Evolutionary conservation across 2,888 invertebrate genomes (phyloP).

Genomic region (Atrina japonica): DNA sequence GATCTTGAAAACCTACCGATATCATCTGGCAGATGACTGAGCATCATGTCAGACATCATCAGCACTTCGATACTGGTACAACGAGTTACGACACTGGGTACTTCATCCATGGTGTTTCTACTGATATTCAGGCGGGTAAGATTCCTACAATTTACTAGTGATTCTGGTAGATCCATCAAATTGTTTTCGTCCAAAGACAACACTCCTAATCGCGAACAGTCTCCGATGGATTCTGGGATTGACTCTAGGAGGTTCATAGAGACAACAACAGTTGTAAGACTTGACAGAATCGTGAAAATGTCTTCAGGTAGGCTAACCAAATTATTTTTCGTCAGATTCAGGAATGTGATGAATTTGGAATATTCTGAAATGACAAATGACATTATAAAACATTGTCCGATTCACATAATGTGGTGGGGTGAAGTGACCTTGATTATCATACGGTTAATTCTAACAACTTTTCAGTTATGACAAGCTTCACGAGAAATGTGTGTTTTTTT

Average conservation of each 20-base stretch:
- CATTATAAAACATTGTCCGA: too few relatives aligned
- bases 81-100: conserved; percentile 62
- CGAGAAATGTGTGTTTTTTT: too few relatives aligned
- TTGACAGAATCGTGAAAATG: conserved; percentile 60
- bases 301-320: conserved; percentile 58
- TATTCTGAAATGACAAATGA: conserved; percentile 37
- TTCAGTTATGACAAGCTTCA: too few relatives aligned
- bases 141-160: conserved; percentile 54
- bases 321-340: conserved; percentile 59
- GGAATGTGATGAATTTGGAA: conserved; percentile 57
- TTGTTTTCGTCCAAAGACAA: conserved; percentile 58
- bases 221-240: conserved; percentile 61
- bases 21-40: conserved; percentile 63
- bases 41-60: conserved; percentile 61
- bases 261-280: conserved; percentile 60
- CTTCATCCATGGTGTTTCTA: conserved; percentile 57
- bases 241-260: conserved; percentile 57
- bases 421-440: too few relatives aligned
- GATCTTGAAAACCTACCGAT: conserved; percentile 64
- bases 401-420: too few relatives aligned
- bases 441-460: too few relatives aligned
- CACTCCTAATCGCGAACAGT: conserved; percentile 53
- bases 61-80: conserved; percentile 61
- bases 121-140: conserved; percentile 60
- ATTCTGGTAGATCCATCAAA: conserved; percentile 57